Evolutionary conservation across 2,797 vertebrate species (phyloP).

Genomic region (Eulemur mongoz): DNA sequence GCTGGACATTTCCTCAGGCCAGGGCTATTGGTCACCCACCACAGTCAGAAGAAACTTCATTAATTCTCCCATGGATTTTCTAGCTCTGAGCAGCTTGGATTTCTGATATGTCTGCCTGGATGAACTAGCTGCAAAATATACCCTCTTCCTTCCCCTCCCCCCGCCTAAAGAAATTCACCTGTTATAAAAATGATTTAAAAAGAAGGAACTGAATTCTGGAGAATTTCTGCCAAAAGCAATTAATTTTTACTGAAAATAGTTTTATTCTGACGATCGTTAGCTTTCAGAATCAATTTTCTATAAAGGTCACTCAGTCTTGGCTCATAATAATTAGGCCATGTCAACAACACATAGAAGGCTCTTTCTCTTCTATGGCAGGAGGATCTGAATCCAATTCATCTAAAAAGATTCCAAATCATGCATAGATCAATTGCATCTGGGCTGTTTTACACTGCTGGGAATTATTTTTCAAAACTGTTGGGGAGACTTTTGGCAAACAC

Average conservation of each 20-base stretch:
- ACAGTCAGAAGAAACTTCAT: not conserved
- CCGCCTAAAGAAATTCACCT: not conserved
- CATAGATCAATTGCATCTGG: not conserved
- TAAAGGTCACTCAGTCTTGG: not conserved
- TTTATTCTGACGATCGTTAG: slow-evolving; percentile 21
- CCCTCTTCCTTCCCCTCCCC: not conserved
- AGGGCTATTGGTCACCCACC: not conserved
- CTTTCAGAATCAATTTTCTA: slow-evolving; percentile 55
- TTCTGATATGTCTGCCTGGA: not conserved
- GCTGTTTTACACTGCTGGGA: not conserved
- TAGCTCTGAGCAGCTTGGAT: not conserved
- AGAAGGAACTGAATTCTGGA: not conserved
- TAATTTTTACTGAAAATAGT: slow-evolving; percentile 9
- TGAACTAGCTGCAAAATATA: not conserved
- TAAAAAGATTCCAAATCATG: not conserved
- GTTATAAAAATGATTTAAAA: not conserved
- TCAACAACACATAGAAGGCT: not conserved
- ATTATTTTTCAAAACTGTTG: not conserved
- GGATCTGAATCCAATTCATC: not conserved
- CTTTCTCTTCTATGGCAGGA: not conserved
- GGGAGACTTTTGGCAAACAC: not conserved
- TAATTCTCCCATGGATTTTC: not conserved
- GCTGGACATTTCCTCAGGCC: not conserved
- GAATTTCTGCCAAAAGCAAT: slow-evolving; percentile 10
- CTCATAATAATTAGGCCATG: slow-evolving; percentile 16